Evolutionary conservation across 37 sponge, comb jelly and placozoan species (phyloP).

Genomic region (Oopsacas minuta): DNA sequence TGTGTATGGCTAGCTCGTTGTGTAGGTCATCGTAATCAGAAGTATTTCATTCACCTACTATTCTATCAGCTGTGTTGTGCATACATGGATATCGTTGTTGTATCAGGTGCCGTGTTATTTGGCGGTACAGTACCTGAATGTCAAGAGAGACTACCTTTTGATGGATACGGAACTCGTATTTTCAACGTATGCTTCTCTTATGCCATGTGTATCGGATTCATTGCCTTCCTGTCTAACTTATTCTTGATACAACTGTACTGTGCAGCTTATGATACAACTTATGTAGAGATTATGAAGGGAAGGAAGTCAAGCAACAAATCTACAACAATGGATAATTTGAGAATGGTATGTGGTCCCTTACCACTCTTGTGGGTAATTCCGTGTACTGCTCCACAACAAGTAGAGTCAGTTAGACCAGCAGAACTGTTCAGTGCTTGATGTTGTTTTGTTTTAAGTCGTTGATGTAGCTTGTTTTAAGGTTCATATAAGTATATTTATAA

Average conservation of each 20-base stretch:
- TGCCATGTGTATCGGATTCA: neutral
- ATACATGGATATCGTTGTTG: neutral
- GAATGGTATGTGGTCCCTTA: neutral
- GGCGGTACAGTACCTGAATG: neutral
- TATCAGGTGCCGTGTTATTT: neutral
- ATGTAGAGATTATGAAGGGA: neutral
- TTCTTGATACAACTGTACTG: conserved; percentile 6
- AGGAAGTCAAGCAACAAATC: neutral
- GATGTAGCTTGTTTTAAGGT: neutral
- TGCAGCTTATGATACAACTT: neutral
- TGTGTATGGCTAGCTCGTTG: neutral
- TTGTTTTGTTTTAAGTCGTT: neutral
- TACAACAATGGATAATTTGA: neutral
- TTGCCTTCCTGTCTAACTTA: neutral
- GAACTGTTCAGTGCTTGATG: neutral
- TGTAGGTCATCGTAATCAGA: neutral
- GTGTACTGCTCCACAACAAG: neutral
- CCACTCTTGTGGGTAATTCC: neutral
- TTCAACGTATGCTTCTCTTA: neutral
- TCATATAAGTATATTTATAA: neutral
- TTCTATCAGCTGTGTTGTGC: conserved; percentile 15
- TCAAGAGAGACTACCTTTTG: neutral
- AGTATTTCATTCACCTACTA: neutral
- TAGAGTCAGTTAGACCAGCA: neutral
- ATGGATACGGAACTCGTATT: neutral